A percentile compares a stretch with the other conserved stretches of the same genome.
Evolutionary conservation across 2,888 invertebrate species (phyloP).

Genomic region (Drosophila koepferae): DNA sequence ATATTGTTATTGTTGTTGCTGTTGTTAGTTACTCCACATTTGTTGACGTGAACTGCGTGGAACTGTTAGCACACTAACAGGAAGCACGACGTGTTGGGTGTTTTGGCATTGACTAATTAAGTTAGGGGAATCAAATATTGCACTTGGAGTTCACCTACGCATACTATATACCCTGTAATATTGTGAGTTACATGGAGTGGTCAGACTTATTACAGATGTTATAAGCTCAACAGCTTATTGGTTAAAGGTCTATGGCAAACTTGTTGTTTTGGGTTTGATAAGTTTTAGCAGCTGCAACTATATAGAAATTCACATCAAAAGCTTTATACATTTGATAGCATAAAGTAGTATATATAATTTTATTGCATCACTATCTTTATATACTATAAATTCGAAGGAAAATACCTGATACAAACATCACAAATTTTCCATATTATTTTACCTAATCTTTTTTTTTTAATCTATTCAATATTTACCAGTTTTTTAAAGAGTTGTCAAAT

Average conservation of each 20-base stretch:
- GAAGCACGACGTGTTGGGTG: neutral
- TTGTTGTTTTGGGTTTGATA: neutral
- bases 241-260: too few relatives aligned
- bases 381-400: too few relatives aligned
- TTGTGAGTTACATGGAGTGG: neutral
- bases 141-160: neutral
- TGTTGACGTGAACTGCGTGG: neutral
- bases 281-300: neutral
- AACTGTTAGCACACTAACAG: neutral
- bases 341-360: neutral
- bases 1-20: constrained; percentile 3
- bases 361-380: neutral
- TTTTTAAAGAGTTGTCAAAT: too few relatives aligned
- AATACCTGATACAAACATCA: neutral
- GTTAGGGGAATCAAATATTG: neutral
- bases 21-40: neutral
- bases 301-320: too few relatives aligned
- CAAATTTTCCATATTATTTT: too few relatives aligned
- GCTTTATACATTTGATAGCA: neutral
- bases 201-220: neutral
- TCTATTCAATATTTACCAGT: too few relatives aligned
- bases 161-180: neutral
- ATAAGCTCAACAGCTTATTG: neutral
- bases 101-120: neutral
- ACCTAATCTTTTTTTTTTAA: too few relatives aligned